phyloP scores from a whole-genome alignment of 64 coral and sea anemone genomes.

The Stichodactyla helianthus region DNA sequence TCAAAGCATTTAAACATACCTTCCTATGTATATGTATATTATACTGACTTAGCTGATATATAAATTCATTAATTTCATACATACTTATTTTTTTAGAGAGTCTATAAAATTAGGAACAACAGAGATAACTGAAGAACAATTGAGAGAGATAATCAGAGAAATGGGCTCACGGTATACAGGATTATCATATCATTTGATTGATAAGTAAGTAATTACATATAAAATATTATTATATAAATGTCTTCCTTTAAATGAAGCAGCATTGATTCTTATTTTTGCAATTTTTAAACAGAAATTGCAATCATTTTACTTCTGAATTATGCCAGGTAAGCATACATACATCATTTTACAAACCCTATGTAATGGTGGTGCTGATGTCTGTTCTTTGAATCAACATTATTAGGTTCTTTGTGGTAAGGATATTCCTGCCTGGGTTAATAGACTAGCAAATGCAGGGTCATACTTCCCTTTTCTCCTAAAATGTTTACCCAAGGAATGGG shows the following conservation, averaged over 20 bases:
- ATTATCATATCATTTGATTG: conserved; percentile 74
- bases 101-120: conserved; percentile 69
- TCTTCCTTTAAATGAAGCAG: background rate
- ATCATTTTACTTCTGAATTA: conserved; percentile 17
- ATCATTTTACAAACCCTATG: background rate
- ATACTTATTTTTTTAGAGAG: conserved; percentile 39
- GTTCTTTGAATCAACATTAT: background rate
- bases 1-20: background rate
- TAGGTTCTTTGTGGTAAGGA: conserved; percentile 85
- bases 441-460: conserved; percentile 81
- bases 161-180: conserved; percentile 72
- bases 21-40: background rate
- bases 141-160: conserved; percentile 56
- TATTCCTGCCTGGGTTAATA: conserved; percentile 94
- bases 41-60: background rate
- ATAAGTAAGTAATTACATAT: conserved; percentile 56
- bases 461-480: conserved; percentile 82
- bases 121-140: conserved; percentile 54
- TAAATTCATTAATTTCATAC: too few species aligned
- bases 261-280: background rate
- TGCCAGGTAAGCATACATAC: background rate
- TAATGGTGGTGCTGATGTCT: background rate
- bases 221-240: background rate
- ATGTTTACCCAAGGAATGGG: conserved; percentile 92
- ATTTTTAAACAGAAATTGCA: background rate